Conservation (phyloP, 2,797 vertebrate species). For the Microctenopoma stevenorrisi region DNA sequence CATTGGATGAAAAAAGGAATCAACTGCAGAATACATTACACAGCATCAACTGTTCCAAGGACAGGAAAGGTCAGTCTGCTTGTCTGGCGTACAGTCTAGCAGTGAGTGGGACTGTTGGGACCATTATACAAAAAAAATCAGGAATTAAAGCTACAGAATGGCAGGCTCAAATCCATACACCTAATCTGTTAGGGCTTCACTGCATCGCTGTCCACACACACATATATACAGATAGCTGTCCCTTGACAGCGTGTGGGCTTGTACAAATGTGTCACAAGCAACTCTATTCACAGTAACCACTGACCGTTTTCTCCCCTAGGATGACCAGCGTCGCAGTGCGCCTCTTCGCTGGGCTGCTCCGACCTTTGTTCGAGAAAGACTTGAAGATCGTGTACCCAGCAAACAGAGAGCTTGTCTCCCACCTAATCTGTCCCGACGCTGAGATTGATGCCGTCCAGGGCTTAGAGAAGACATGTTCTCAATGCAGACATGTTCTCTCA, state of each 20-base stretch:
- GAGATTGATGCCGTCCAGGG: conserved; percentile 59
- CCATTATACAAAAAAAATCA: conserved; percentile 46
- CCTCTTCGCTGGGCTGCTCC: conserved; percentile 44
- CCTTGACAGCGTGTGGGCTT: conserved; percentile 43
- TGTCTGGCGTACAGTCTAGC: conserved; percentile 58
- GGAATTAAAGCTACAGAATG: conserved; percentile 62
- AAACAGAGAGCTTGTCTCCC: conserved; percentile 57
- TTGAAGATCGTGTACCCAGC: conserved; percentile 56
- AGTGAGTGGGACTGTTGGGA: conserved; percentile 54
- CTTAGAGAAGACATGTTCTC: conserved; percentile 41
- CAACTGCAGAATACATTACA: conserved; percentile 80
- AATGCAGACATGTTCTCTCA: conserved; percentile 52
- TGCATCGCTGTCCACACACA: conserved; percentile 49
- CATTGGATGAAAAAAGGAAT: conserved; percentile 75
- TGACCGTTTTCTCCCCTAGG: conserved; percentile 60
- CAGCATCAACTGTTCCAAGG: conserved; percentile 72
- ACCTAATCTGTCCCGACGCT: conserved; percentile 60
- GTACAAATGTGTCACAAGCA: conserved; percentile 28
- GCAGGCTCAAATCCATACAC: conserved; percentile 49
- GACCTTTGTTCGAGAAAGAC: conserved; percentile 69
- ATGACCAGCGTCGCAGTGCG: conserved; percentile 42
- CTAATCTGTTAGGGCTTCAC: conserved; percentile 47
- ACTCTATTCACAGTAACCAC: conserved; percentile 39
- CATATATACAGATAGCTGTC: conserved; percentile 22
- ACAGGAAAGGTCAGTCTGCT: conserved; percentile 77